Evolutionary conservation across 2,888 invertebrate species (phyloP), one percentile per base, ranked within the genome.

Genomic region (Ectemnius cavifrons): DNA sequence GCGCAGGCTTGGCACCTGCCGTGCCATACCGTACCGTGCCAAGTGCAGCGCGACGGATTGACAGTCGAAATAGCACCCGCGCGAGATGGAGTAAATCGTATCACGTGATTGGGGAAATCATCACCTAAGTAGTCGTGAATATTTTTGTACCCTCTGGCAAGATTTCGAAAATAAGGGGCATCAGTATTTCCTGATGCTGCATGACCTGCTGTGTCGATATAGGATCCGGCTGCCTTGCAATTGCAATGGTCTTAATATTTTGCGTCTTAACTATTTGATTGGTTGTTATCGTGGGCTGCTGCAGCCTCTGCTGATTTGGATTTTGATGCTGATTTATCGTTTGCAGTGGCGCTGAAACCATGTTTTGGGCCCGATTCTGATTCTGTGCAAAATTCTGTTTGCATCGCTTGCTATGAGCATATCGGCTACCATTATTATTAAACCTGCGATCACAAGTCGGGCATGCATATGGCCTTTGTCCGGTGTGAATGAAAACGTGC

Each of bases 401-500:
- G 72, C 91, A 91, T 5, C 91, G 79, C 63, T 91, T 91, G 71
- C 90, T 91, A 56, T 91, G 91, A 4, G 91, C 91, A 59, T 91
- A 91, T 4, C 91, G 85, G 66, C 91, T 91, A 5, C 91, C 91
- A 58, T 91, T 91, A 49, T 91, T 91, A 64, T 91, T 91, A 46
- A 91, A 91, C 45, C 89, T 86, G 0, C 91, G 84, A 63, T 91
- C 90, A 52, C 91, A 91, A 0, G 91, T 91, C 0, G 91, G 91
- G 68, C 91, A 91, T 0, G 90, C 90, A 60, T 91, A 91, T 0
- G 91, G 91, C n/a, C 91, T 80, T 64, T 91, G 91, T 5, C 91
- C 91, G 0, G 91, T 91, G 62, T 91, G 91, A 63, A 91, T 91
- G 45, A 91, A 91, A 2, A 90, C 90, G 66, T 91, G 91, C 62